These are phyloP conservation scores for Pantala flavescens DNA, from an alignment of 1,140 invertebrate genomes.

Conservation along the genomic window DNA sequence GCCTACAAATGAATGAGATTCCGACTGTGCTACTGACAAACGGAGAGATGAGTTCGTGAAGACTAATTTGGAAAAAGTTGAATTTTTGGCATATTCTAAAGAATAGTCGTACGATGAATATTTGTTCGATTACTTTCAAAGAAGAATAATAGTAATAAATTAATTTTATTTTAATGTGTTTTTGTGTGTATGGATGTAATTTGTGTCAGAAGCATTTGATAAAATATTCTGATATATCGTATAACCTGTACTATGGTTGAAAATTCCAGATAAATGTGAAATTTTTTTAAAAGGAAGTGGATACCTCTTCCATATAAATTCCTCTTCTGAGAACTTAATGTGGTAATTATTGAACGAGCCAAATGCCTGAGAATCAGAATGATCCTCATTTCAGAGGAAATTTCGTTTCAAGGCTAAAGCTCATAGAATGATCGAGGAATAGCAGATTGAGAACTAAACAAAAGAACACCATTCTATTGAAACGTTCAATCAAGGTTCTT, in stretches of 20 bases:
- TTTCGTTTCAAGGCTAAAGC: background rate
- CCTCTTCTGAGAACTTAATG: background rate
- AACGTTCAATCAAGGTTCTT: background rate
- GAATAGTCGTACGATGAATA: background rate
- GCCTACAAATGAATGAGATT: background rate
- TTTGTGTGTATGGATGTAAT: background rate
- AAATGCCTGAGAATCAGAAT: background rate
- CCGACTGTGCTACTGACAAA: background rate
- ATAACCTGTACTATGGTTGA: too few relatives aligned
- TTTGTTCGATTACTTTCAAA: background rate
- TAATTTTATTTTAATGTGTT: background rate
- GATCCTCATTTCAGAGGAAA: background rate
- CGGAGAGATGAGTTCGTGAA: background rate
- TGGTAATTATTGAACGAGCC: background rate
- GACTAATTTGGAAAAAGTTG: background rate
- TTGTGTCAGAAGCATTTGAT: background rate
- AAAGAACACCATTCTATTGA: background rate
- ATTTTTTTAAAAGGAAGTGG: too few relatives aligned
- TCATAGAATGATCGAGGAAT: background rate
- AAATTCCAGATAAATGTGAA: too few relatives aligned
- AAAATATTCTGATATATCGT: too few relatives aligned
- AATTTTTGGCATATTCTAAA: background rate
- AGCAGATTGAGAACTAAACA: background rate
- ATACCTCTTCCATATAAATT: background rate
- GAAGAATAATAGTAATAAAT: background rate